Conservation (phyloP, 1,140 invertebrate species). For the Anastrepha obliqua region DNA sequence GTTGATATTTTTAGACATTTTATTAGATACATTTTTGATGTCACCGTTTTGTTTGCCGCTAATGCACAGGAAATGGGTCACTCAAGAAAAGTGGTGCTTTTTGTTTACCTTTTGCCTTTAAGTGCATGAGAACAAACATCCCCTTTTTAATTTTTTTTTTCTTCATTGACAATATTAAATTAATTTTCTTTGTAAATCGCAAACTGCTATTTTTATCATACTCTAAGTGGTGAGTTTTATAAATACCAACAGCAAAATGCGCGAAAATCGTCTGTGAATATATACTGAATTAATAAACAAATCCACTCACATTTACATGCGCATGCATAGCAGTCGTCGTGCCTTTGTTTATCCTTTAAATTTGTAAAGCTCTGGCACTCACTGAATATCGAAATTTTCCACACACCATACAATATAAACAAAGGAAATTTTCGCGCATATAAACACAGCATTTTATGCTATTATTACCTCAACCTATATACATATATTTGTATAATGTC, state of each 20-base stretch:
- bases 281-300: background rate
- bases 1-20: constrained; percentile 1
- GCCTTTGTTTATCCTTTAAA: constrained; percentile 15
- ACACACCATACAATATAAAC: background rate
- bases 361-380: background rate
- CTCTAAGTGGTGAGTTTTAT: constrained; percentile 16
- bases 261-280: background rate
- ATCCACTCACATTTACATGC: background rate
- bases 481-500: background rate
- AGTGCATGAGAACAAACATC: background rate
- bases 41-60: constrained; percentile 12
- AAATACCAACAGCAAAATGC: background rate
- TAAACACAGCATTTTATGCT: background rate
- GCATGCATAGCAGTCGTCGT: background rate
- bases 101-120: background rate
- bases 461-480: background rate
- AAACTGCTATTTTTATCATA: background rate
- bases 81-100: background rate
- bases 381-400: constrained; percentile 18
- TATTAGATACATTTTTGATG: background rate
- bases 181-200: background rate
- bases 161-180: background rate
- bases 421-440: constrained; percentile 8
- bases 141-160: background rate
- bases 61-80: constrained; percentile 15